Evolutionary conservation across 2,113 vertebrate genomes (phyloP), one percentile per base, ranked within the genome.

Genomic region (Gopherus evgoodei): DNA sequence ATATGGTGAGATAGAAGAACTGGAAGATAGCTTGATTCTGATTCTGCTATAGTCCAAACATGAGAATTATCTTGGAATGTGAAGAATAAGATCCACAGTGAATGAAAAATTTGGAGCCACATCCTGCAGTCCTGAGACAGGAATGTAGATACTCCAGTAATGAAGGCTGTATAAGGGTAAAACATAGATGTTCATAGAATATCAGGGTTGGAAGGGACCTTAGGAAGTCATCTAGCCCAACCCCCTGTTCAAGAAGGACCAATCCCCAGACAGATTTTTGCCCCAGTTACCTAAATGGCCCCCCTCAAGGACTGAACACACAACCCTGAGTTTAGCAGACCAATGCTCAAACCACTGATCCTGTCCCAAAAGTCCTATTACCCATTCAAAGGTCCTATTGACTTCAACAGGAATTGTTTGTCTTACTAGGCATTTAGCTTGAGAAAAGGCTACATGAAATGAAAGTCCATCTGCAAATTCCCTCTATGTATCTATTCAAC

Each of bases 361-460:
- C 44, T 44, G 44, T 44, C 44, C 44, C 44, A 7, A 44, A 44
- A 44, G 6, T 44, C 44, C 44, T 44, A 44, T 84, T 35, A 79
- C 27, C 24, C 11, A 50, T 65, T 79, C 21, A 90, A 57, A 87
- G 50, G 5, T 35, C 11, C 2, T 14, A 29, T 57, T 22, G 56
- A 57, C 0, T 65, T 82, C 5, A 65, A 31, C 17, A n/a, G 11
- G 2, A 17, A 1, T 25, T 3, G 38, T 54, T 49, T 29, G 12
- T 14, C 38, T 47, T 44, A 6, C 52, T 44, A 79, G 50, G 29
- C 47, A 17, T 81, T 53, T 59, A 59, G 19, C 59, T 59, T 53
- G 6, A 59, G 19, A 85, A 81, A 91, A 2, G 8, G 38, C 13
- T 38, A 1, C 13, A 27, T 62, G 53, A 65, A 50, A 21, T 81